Conservation (phyloP, 37 sponge, comb jelly and placozoan species). For the Geodia barretti region DNA sequence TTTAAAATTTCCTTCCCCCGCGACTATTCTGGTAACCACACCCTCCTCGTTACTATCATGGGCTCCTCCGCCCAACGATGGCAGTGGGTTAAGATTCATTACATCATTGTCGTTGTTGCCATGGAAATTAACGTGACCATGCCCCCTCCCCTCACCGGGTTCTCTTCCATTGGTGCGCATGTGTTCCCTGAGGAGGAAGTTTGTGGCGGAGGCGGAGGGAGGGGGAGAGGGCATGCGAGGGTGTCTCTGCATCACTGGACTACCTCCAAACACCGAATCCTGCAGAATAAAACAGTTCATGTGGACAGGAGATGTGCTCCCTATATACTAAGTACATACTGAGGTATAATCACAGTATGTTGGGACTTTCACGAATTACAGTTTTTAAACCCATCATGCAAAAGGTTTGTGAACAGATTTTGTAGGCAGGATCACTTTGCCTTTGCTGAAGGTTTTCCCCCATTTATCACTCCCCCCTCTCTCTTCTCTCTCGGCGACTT, state of each 20-base stretch:
- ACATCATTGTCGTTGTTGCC: not conserved
- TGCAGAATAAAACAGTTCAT: slow-evolving; percentile 7
- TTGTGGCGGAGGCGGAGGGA: not conserved
- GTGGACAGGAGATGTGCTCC: not conserved
- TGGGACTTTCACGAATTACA: not conserved
- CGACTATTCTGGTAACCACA: too few relatives aligned
- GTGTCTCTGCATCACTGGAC: slow-evolving; percentile 4
- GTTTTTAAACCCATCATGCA: too few relatives aligned
- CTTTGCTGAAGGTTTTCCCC: too few relatives aligned
- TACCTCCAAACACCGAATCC: slow-evolving; percentile 79
- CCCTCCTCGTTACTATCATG: too few relatives aligned
- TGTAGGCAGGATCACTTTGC: too few relatives aligned
- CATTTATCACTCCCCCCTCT: too few relatives aligned
- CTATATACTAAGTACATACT: not conserved
- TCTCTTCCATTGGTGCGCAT: not conserved
- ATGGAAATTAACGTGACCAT: not conserved
- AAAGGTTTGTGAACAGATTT: too few relatives aligned
- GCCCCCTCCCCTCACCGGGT: not conserved
- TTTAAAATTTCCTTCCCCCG: too few relatives aligned
- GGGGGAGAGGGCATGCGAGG: slow-evolving; percentile 2
- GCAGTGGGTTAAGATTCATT: too few relatives aligned
- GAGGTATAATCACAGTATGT: not conserved
- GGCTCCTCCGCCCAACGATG: too few relatives aligned
- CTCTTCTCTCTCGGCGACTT: too few relatives aligned
- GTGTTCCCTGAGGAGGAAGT: not conserved